Conservation (phyloP, 2,113 vertebrate species). For the Pipra filicauda region DNA sequence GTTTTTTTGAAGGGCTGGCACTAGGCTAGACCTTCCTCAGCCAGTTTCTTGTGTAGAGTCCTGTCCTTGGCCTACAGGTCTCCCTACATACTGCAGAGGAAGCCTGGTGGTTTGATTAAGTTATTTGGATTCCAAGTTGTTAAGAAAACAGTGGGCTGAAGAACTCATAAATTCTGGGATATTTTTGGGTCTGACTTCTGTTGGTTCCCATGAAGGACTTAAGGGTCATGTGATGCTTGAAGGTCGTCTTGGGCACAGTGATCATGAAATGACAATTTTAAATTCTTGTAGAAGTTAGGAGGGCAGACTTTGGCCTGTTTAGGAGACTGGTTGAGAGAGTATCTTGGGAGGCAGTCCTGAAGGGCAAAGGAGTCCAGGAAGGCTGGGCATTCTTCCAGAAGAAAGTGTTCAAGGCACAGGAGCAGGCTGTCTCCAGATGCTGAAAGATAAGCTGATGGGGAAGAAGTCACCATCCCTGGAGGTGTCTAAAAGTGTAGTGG, state of each 20-base stretch:
- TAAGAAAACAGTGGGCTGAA: not conserved
- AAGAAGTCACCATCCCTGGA: not conserved
- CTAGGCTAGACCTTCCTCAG: not conserved
- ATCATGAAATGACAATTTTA: not conserved
- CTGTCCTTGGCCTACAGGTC: not conserved
- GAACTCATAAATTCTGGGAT: not conserved
- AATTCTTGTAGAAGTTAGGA: not conserved
- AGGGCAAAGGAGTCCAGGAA: not conserved
- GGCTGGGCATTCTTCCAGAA: not conserved
- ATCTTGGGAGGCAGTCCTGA: not conserved
- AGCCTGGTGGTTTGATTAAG: not conserved
- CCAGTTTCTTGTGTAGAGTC: not conserved
- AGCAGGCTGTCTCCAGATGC: not conserved
- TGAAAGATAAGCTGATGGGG: not conserved
- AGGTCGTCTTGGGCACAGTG: not conserved
- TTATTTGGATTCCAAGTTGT: not conserved
- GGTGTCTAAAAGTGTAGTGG: not conserved
- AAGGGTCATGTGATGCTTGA: not conserved
- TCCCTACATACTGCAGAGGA: not conserved
- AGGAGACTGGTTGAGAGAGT: not conserved
- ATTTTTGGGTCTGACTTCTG: not conserved
- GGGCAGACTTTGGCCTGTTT: not conserved
- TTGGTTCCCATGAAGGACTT: not conserved
- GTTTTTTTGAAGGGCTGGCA: not conserved
- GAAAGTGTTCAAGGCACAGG: not conserved